Evolutionary conservation across 1,140 invertebrate species (phyloP), one percentile per base, ranked within the genome.

Genomic region (Macrosteles quadrilineatus): DNA sequence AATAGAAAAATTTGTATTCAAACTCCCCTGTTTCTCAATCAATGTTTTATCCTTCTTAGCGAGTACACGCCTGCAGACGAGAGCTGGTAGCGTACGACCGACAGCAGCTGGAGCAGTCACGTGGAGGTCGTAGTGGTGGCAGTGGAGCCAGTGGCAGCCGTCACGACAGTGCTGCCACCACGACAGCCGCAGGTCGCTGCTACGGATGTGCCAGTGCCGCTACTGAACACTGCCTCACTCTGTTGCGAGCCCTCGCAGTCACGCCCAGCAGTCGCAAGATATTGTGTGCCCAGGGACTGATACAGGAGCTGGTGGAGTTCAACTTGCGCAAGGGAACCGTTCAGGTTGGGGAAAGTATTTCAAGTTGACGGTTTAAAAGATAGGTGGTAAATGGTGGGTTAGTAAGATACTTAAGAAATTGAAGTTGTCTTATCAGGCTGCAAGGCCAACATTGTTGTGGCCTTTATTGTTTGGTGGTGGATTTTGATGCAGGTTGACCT

Each of bases 41-140:
- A n/a, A n/a, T n/a, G n/a, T n/a, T n/a, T n/a, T n/a, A n/a, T n/a
- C n/a, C n/a, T n/a, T n/a, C n/a, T n/a, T n/a, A 98, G 83, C 89
- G 91, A 78, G 94, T 97, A 4, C 83, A 95, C 67, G 93, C 94
- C 0, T 95, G 93, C 77, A 88, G 94, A 27, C 88, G 93, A 75
- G 96, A 98, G 78, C 82, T 98, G 25, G 93, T 98, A 0, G 89
- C 94, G 0, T 98, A 97, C 77, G 96, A 98, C 80, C 85, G 94
- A 57, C 91, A 91, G 71, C 93, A 97, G 76, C 80, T 84, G 27
- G 87, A 86, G 47, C 78, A 77, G 3, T 76, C 68, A 1, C 72
- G 30, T 27, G 30, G 57, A 2, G 43, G 65, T 30, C 43, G 65
- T 31, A 72, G 70, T 43, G 72, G 65, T 2, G 27, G 66, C 31